Evolutionary conservation across 2,888 invertebrate species (phyloP).

Genomic region (Mythimna ferrago): DNA sequence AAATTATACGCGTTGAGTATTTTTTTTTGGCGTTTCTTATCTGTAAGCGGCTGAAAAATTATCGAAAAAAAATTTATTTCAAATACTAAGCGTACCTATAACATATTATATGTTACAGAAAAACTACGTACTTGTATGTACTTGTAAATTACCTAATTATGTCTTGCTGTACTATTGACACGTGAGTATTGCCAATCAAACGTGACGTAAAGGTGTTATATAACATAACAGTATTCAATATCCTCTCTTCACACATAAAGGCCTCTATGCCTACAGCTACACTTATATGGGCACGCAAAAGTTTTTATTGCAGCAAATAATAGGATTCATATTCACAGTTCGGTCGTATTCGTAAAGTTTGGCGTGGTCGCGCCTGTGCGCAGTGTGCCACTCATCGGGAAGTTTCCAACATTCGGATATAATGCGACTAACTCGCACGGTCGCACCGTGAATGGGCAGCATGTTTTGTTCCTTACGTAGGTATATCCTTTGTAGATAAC

Average conservation of each 20-base stretch:
- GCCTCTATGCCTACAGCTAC: slow-evolving; percentile 7
- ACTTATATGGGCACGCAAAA: slow-evolving; percentile 63
- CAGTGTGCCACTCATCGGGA: slow-evolving; percentile 64
- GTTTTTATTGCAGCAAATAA: slow-evolving; percentile 84
- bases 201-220: slow-evolving; percentile 10
- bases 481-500: slow-evolving; percentile 62
- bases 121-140: no score
- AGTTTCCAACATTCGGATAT: slow-evolving; percentile 69
- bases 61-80: not conserved
- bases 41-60: not conserved
- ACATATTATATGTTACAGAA: not conserved
- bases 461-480: slow-evolving; percentile 51
- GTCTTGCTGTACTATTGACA: slow-evolving; percentile 2
- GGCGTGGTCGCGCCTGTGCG: slow-evolving; percentile 62
- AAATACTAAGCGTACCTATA: not conserved
- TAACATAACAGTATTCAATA: slow-evolving; percentile 22
- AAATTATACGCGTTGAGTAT: not conserved
- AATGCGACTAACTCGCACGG: slow-evolving; percentile 62
- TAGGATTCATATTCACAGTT: slow-evolving; percentile 82
- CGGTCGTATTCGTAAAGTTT: slow-evolving; percentile 74
- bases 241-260: slow-evolving; percentile 19
- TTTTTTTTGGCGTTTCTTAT: not conserved
- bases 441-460: slow-evolving; percentile 49
- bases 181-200: slow-evolving; percentile 9
- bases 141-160: no score